phyloP scores from a whole-genome alignment of 2,797 vertebrate genomes.

The Muscicapa striata region DNA sequence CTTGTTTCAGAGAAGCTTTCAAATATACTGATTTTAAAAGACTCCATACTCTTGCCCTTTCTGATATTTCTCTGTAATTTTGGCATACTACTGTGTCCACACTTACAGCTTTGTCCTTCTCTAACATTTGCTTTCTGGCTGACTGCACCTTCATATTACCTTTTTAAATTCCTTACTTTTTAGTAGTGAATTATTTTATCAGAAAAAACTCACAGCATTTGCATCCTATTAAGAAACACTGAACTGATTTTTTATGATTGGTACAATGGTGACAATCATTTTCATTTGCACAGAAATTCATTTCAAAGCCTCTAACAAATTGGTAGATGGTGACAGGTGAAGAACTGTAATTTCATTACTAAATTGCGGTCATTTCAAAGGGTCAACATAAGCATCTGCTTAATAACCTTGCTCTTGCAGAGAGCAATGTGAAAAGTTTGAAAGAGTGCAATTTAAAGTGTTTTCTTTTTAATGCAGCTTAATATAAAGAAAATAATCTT shows the following conservation, averaged over 20 bases:
- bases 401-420: constrained; percentile 21
- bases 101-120: background rate
- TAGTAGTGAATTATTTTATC: constrained; percentile 2
- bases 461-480: constrained; percentile 16
- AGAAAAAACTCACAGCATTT: background rate
- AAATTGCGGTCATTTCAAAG: constrained; percentile 42
- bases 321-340: constrained; percentile 16
- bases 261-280: background rate
- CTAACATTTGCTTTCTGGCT: background rate
- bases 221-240: constrained; percentile 6
- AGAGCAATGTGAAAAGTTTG: constrained; percentile 2
- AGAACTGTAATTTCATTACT: constrained; percentile 48
- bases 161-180: background rate
- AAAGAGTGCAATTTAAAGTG: background rate
- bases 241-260: background rate
- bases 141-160: background rate
- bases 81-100: background rate
- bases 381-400: constrained; percentile 27
- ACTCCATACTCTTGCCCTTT: background rate
- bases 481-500: constrained; percentile 27
- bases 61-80: background rate
- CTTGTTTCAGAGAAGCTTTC: background rate
- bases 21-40: background rate
- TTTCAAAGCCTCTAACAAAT: constrained; percentile 16
- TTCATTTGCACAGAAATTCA: constrained; percentile 27